A percentile compares a stretch with the other conserved stretches of the same genome.
Evolutionary conservation across 2,113 vertebrate genomes (phyloP).

Genomic region (Eupsittula cactorum): DNA sequence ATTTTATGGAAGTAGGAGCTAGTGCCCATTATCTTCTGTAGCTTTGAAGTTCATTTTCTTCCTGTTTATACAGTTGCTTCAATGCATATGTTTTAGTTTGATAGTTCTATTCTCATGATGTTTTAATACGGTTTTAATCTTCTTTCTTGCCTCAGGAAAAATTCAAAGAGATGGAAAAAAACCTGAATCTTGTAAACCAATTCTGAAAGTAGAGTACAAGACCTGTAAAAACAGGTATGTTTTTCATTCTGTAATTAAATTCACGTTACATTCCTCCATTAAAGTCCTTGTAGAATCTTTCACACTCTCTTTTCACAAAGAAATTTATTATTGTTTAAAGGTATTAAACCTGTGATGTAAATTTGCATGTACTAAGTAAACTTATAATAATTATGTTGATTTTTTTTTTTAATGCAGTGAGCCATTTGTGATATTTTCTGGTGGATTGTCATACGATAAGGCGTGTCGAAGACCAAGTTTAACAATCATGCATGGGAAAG

Average conservation of each 20-base stretch:
- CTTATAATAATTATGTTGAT: not conserved
- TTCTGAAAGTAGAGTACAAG: conserved; percentile 98
- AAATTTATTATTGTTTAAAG: not conserved
- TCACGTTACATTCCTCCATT: not conserved
- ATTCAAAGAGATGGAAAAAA: conserved; percentile 92
- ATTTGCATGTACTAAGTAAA: not conserved
- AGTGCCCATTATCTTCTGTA: not conserved
- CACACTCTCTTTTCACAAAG: not conserved
- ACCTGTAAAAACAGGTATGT: conserved; percentile 91
- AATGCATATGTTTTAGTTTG: not conserved
- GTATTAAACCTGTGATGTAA: not conserved
- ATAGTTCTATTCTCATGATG: not conserved
- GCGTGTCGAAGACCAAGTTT: conserved; percentile 90
- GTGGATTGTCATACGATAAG: conserved; percentile 95
- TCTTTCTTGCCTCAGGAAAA: conserved; percentile 83
- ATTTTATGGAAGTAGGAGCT: not conserved
- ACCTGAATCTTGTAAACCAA: conserved; percentile 94
- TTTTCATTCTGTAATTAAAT: not conserved
- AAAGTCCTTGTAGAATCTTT: not conserved
- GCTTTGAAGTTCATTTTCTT: not conserved
- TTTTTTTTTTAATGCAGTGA: conserved; percentile 79
- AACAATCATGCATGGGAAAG: conserved; percentile 99
- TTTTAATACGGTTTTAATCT: conserved; percentile 36
- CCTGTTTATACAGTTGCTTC: not conserved
- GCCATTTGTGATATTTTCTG: conserved; percentile 96